Base-by-base conservation (phyloP, 2,888 invertebrate genomes). In the Mystacides longicornis region DNA sequence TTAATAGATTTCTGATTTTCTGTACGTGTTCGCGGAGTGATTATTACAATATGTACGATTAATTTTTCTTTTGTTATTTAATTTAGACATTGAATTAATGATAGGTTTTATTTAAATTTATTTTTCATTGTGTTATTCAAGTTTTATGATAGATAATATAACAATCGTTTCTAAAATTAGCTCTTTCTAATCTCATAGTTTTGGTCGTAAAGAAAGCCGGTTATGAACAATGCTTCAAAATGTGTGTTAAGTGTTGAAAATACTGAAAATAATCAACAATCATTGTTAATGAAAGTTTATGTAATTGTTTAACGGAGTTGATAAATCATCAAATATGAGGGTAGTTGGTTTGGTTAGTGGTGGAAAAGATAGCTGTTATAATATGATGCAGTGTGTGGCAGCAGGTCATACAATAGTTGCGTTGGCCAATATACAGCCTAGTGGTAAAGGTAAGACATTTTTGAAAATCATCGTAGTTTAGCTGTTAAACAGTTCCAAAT, bases 331-430 rank as follows among this genome's bases (percentile, higher is more conserved):
- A n/a, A 82, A 77, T 69, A 93, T 93, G 93, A 88, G 82, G 77
- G 89, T 89, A 64, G 89, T 91, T 65, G 92, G 90, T 60, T 79
- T 93, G 73, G 83, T 93, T 64, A 98, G 97, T 76, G 99, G 99
- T 65, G 99, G 99, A 65, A 99, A 99, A 78, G 99, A 99, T 78
- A 98, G 97, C 78, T 95, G 94, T 76, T 99, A 91, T 78, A 98
- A 97, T 72, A 90, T 99, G 89, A 88, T 98, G 88, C 93, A 96
- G 79, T 97, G 96, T 76, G 85, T 94, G 63, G 88, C 89, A 64
- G 92, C 94, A 69, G 97, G 97, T 51, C 98, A 99, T 75, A 81
- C 87, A 65, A 88, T 99, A 65, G 92, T 97, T 54, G 98, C 96
- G 37, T 77, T 99, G 68, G 98, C 96, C 64, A 98, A 99, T 79